These are phyloP conservation scores for Drosophila imparisetae DNA, from an alignment of 2,888 invertebrate genomes.

Conservation along the genomic window DNA sequence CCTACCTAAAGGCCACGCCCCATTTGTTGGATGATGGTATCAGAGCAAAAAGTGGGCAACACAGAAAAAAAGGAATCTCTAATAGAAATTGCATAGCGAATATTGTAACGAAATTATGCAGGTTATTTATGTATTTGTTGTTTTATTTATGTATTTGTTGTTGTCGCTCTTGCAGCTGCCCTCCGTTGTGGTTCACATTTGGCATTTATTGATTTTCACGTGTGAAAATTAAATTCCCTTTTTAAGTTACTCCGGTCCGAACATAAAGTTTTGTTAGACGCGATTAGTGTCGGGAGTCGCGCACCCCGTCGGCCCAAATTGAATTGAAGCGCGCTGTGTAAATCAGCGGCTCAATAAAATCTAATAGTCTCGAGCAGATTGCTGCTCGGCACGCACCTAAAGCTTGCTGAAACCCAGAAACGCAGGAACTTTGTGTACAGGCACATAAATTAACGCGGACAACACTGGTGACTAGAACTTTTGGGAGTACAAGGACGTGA, in stretches of 20 bases:
- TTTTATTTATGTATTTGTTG: constrained; percentile 59
- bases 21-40: constrained; percentile 37
- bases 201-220: constrained; percentile 66
- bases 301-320: constrained; percentile 43
- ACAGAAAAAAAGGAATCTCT: constrained; percentile 16
- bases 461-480: constrained; percentile 35
- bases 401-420: constrained; percentile 23
- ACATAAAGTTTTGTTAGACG: constrained; percentile 59
- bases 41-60: constrained; percentile 15
- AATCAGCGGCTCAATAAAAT: constrained; percentile 80
- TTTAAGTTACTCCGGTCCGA: constrained; percentile 41
- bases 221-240: constrained; percentile 77
- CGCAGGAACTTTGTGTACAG: constrained; percentile 22
- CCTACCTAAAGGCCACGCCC: constrained; percentile 46
- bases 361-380: constrained; percentile 74
- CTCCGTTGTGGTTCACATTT: constrained; percentile 11
- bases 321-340: constrained; percentile 76
- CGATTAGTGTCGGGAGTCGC: constrained; percentile 27
- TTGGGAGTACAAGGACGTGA: constrained; percentile 25
- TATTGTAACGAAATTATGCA: constrained; percentile 66
- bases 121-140: constrained; percentile 66
- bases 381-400: constrained; percentile 70
- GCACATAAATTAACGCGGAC: constrained; percentile 64
- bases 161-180: constrained; percentile 12
- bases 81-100: constrained; percentile 56